Percentiles rank a stretch among this genome's conserved stretches.
Evolutionary conservation across 2,888 invertebrate genomes (phyloP).

Genomic region (Perithous albicinctus): DNA sequence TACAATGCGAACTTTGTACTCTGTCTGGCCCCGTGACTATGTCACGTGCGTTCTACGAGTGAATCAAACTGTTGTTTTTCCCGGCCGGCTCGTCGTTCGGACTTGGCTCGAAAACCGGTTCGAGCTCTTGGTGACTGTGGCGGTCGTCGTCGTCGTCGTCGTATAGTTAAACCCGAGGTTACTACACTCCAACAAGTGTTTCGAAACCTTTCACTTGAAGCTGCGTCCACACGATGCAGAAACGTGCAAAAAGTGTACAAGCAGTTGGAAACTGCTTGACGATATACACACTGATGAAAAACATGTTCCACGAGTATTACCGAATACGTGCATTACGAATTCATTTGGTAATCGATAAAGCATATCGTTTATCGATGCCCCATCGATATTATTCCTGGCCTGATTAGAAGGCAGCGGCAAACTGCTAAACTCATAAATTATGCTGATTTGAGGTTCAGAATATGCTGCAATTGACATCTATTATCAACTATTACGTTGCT

Average conservation of each 20-base stretch:
- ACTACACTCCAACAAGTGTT: slow-evolving; percentile 61
- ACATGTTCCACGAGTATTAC: not conserved
- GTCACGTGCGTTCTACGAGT: slow-evolving; percentile 21
- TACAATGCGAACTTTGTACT: not conserved
- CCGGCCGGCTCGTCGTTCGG: slow-evolving; percentile 25
- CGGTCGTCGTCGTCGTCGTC: slow-evolving; percentile 14
- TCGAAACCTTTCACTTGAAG: slow-evolving; percentile 67
- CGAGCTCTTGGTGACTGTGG: not conserved
- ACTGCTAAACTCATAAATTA: slow-evolving; percentile 21
- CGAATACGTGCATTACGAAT: not conserved
- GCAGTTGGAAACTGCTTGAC: not conserved
- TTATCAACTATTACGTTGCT: slow-evolving; percentile 47
- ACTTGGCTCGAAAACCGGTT: slow-evolving; percentile 59
- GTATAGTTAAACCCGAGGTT: slow-evolving; percentile 44
- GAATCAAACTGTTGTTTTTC: slow-evolving; percentile 51
- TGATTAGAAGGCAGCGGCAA: slow-evolving; percentile 33
- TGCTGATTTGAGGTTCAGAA: slow-evolving; percentile 17
- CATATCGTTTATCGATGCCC: not conserved
- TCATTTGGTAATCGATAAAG: not conserved
- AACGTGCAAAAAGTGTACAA: too few species aligned
- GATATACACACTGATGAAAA: not conserved
- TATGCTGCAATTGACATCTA: slow-evolving; percentile 61
- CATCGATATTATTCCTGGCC: slow-evolving; percentile 38
- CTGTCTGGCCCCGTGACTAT: slow-evolving; percentile 8
- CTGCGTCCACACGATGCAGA: slow-evolving; percentile 22